A percentile compares a stretch with the other conserved stretches of the same genome.
phyloP scores from a whole-genome alignment of 2,888 invertebrate species.

The Calameuta idolon region DNA sequence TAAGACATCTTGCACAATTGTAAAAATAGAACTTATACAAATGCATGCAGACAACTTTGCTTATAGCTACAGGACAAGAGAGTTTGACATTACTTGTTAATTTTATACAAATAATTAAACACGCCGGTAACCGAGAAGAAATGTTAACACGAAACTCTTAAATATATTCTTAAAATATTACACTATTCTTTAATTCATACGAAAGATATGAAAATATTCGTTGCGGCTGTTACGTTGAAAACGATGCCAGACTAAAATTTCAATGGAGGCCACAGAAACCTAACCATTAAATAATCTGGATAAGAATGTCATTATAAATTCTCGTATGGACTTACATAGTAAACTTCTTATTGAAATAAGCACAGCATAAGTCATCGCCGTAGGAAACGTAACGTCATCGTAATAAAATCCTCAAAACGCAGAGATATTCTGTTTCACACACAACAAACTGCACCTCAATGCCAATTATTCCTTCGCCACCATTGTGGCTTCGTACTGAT shows the following conservation, averaged over 20 bases:
- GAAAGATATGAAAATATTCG: background rate
- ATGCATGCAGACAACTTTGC: background rate
- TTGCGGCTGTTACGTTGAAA: background rate
- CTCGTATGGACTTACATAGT: slow-evolving; percentile 33
- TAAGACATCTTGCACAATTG: background rate
- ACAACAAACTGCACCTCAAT: slow-evolving; percentile 32
- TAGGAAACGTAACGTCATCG: slow-evolving; percentile 30
- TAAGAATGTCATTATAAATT: slow-evolving; percentile 7
- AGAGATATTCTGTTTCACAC: slow-evolving; percentile 17
- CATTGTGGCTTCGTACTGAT: slow-evolving; percentile 37
- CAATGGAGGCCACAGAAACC: slow-evolving; percentile 54
- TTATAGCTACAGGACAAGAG: background rate
- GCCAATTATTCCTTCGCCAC: slow-evolving; percentile 35
- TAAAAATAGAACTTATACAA: background rate
- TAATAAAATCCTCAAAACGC: slow-evolving; percentile 19
- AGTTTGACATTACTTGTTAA: background rate
- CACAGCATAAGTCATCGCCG: slow-evolving; percentile 31
- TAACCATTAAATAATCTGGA: slow-evolving; percentile 52
- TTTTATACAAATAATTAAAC: background rate
- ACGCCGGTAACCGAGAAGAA: background rate
- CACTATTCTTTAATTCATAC: background rate
- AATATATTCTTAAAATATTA: background rate
- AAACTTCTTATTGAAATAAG: slow-evolving; percentile 22
- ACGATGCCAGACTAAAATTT: slow-evolving; percentile 38
- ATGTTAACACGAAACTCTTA: background rate